phyloP scores from a whole-genome alignment of 2,888 invertebrate species.

The Corythucha ciliata region DNA sequence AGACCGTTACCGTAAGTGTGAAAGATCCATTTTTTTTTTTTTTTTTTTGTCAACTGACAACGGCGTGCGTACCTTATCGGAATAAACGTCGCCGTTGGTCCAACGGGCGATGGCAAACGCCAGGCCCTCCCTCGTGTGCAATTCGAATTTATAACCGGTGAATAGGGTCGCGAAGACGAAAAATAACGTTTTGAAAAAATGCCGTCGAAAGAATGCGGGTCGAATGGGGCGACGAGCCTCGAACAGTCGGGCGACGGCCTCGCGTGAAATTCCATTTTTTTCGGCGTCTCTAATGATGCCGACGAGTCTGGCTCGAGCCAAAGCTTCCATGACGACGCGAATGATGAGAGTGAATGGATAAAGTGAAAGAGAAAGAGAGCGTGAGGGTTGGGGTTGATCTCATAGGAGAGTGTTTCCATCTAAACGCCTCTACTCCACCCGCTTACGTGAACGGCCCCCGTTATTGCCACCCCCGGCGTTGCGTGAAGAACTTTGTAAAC shows the following conservation, averaged over 20 bases:
- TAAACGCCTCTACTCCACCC: too few species aligned
- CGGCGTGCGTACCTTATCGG: constrained; percentile 31
- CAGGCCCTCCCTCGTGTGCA: constrained; percentile 27
- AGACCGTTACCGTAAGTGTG: neutral
- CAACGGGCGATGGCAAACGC: constrained; percentile 27
- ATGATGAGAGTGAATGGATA: too few species aligned
- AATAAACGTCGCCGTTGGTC: constrained; percentile 15
- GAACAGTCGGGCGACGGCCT: constrained; percentile 23
- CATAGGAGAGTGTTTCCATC: too few species aligned
- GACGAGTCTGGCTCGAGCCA: constrained; percentile 25
- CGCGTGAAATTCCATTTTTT: constrained; percentile 18
- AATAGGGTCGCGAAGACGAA: constrained; percentile 7
- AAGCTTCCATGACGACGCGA: constrained; percentile 26
- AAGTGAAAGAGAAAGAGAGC: too few species aligned
- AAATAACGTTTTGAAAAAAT: constrained; percentile 8
- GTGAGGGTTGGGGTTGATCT: too few species aligned
- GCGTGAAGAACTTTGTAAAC: too few species aligned
- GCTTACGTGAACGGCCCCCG: too few species aligned
- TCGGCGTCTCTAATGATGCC: constrained; percentile 25
- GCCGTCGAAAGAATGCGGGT: neutral
- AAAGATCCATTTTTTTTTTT: neutral
- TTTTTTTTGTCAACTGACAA: too few species aligned
- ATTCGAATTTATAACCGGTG: constrained; percentile 23
- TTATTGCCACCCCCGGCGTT: too few species aligned
- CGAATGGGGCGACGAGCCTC: constrained; percentile 17